These are phyloP conservation scores for Phoxinus phoxinus DNA, from an alignment of 2,113 vertebrate species.

Conservation along the genomic window DNA sequence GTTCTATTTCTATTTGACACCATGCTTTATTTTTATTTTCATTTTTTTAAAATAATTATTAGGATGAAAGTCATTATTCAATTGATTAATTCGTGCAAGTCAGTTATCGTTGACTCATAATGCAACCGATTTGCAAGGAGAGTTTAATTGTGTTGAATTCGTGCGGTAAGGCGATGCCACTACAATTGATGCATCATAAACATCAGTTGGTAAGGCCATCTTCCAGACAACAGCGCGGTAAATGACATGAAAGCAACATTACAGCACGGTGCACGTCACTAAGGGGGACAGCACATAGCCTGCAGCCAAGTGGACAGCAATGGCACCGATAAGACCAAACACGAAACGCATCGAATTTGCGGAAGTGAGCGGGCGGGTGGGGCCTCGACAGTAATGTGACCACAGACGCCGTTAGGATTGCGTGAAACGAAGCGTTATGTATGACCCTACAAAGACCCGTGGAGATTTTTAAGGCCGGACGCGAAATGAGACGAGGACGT, in stretches of 20 bases:
- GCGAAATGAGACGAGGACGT: slow-evolving; percentile 17
- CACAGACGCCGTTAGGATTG: slow-evolving; percentile 63
- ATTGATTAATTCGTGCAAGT: background rate
- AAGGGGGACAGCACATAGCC: slow-evolving; percentile 34
- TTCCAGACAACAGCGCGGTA: slow-evolving; percentile 15
- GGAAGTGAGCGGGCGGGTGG: slow-evolving; percentile 74
- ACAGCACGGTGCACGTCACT: slow-evolving; percentile 12
- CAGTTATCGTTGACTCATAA: background rate
- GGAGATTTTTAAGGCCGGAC: slow-evolving; percentile 43
- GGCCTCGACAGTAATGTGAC: slow-evolving; percentile 72
- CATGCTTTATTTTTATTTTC: background rate
- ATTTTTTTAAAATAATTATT: background rate
- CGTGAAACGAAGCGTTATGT: slow-evolving; percentile 67
- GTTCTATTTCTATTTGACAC: background rate
- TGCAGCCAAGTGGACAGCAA: slow-evolving; percentile 36
- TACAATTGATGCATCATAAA: background rate
- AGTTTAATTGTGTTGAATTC: background rate
- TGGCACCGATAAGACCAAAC: slow-evolving; percentile 39
- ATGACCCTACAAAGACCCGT: slow-evolving; percentile 66
- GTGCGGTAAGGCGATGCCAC: slow-evolving; percentile 10
- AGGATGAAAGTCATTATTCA: background rate
- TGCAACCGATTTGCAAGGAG: background rate
- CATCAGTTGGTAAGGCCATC: slow-evolving; percentile 2
- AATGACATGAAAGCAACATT: slow-evolving; percentile 21
- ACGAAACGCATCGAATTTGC: slow-evolving; percentile 63